Evolutionary conservation across 2,113 vertebrate species (phyloP), one percentile per base, ranked within the genome.

Genomic region (Antechinus stuartii): DNA sequence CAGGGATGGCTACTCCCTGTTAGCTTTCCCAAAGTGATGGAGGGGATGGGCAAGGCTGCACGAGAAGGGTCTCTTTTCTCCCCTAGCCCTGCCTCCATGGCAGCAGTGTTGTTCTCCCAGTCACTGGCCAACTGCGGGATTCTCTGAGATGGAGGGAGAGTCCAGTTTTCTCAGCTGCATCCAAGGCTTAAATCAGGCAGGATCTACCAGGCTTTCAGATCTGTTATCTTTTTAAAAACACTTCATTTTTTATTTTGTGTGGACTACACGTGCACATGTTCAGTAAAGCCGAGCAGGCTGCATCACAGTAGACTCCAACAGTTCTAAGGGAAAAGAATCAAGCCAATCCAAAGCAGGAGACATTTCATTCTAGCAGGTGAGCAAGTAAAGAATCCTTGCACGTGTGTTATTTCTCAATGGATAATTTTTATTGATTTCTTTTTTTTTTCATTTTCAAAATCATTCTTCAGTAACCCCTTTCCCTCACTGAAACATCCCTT

Each of bases 71-170:
- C 0, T 94, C 54, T 90, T 94, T 35, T 92, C 56, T 90, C 91
- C 42, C 0, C 19, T 11, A 91, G 0, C 94, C 94, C 2, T 92
- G 1, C 54, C 55, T 52, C 7, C 8, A 26, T 24, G 7, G 4
- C 56, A 1, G 26, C 5, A 27, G 49, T 76, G 23, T 90, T 55
- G 26, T 84, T 94, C 4, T 91, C 94, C 24, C 27, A 54, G n/a
- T 6, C 61, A 47, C 55, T 93, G 91, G 19, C n/a, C 61, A 84
- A 23, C 68, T 25, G 23, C 50, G 94, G 93, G 90, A 84, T 90
- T 93, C 10, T 91, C n/a, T 96, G 92, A 94, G 23, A 94, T 95
- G 47, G 90, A 91, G 49, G 19, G 12, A 93, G 7, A 54, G 9
- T 57, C 11, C 25, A 90, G 4, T 89, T 24, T 8, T 91, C 25